Evolutionary conservation across 2,113 vertebrate species (phyloP).

Genomic region (Callochromis pleurospilus): DNA sequence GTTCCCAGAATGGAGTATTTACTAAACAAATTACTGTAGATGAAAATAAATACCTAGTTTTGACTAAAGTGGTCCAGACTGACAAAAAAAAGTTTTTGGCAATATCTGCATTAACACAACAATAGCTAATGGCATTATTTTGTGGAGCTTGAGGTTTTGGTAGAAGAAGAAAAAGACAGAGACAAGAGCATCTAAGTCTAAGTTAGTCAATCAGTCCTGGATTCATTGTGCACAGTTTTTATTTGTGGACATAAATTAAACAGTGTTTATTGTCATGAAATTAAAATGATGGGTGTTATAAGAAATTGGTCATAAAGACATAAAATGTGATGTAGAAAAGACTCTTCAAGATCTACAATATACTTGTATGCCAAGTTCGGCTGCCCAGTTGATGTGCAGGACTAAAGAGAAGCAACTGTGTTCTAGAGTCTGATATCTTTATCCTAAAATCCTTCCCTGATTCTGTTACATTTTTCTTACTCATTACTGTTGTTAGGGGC

Average conservation of each 20-base stretch:
- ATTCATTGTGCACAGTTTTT: neutral
- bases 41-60: neutral
- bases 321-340: neutral
- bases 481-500: neutral
- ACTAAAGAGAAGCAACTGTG: neutral
- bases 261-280: neutral
- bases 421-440: neutral
- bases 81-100: neutral
- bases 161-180: neutral
- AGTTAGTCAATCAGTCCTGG: neutral
- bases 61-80: neutral
- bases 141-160: neutral
- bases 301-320: neutral
- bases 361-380: neutral
- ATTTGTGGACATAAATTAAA: neutral
- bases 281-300: neutral
- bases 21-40: neutral
- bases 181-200: neutral
- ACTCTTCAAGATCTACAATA: neutral
- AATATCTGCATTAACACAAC: neutral
- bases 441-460: neutral
- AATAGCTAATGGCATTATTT: neutral
- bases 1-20: neutral
- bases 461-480: neutral
- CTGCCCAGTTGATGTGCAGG: neutral